These are phyloP conservation scores for Panthera uncia DNA, from an alignment of 2,113 vertebrate genomes.

Conservation along the genomic window DNA sequence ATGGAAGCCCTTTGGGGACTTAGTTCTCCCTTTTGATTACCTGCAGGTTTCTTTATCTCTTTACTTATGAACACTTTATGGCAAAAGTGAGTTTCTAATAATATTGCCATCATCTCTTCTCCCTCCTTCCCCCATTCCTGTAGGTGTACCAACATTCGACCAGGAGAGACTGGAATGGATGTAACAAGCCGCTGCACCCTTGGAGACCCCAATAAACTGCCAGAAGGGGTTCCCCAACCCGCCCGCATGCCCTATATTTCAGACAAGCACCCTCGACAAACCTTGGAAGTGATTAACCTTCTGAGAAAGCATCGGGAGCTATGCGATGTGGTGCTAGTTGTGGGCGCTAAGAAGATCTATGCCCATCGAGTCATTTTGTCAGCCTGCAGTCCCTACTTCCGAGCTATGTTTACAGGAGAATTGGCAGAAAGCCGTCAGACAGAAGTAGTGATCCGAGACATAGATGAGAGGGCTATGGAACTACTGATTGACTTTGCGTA, in stretches of 20 bases:
- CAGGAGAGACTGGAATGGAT: slow-evolving; percentile 98
- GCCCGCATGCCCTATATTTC: slow-evolving; percentile 99
- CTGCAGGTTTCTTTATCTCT: not conserved
- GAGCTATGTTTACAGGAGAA: slow-evolving; percentile 99
- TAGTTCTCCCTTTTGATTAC: not conserved
- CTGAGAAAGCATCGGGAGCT: slow-evolving; percentile 97
- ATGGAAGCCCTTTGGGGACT: not conserved
- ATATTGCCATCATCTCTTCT: slow-evolving; percentile 34
- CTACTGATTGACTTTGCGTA: slow-evolving; percentile 99
- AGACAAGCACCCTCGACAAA: slow-evolving; percentile 98
- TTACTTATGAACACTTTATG: not conserved
- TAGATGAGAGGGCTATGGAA: slow-evolving; percentile 98
- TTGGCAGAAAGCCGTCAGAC: slow-evolving; percentile 98
- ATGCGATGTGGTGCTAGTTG: slow-evolving; percentile 97
- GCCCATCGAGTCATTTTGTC: slow-evolving; percentile 98
- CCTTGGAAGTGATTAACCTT: slow-evolving; percentile 98
- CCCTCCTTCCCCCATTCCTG: not conserved
- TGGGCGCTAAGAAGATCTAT: slow-evolving; percentile 98
- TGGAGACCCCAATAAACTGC: slow-evolving; percentile 98
- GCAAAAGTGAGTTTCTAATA: not conserved
- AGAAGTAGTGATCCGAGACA: slow-evolving; percentile 97
- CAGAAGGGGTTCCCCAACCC: slow-evolving; percentile 98
- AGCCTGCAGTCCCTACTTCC: slow-evolving; percentile 98
- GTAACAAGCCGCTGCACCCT: slow-evolving; percentile 99
- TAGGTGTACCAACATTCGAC: slow-evolving; percentile 95